Evolutionary conservation across 2,797 vertebrate genomes (phyloP), one percentile per base, ranked within the genome.

Genomic region (Eulemur coronatus): DNA sequence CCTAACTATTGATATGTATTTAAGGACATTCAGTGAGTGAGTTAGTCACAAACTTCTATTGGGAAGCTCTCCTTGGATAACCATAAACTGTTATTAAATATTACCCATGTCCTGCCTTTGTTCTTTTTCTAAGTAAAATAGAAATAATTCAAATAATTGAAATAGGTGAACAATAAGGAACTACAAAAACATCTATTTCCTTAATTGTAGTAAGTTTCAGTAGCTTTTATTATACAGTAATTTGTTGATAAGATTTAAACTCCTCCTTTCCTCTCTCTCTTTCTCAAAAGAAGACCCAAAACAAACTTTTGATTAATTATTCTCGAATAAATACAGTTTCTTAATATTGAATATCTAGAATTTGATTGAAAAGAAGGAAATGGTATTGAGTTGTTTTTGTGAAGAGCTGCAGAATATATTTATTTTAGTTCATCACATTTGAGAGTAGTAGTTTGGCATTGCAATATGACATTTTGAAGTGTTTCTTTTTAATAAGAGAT

Each of bases 221-320:
- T 18, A 67, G n/a, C 18, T 72, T 73, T 61, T 48, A 11, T 50
- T 63, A 33, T 87, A 46, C 55, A 10, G 10, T 75, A 80, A 80
- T 92, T 92, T 70, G 24, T 78, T 95, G 85, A 26, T 89, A 84
- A 69, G 13, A 14, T 78, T 93, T 69, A 91, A 15, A 80, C 22
- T 55, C 30, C 17, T 91, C n/a, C 7, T 26, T 69, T 86, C 12
- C 59, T 73, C 18, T 70, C 0, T 80, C 12, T 81, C 41, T n/a
- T n/a, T 85, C 46, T 48, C 35, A n/a, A 35, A 67, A 43, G 41
- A 67, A 67, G 35, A 41, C 15, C 8, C 5, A 35, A 55, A 93
- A 70, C 52, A 85, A 65, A 88, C 3, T 2, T 91, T 72, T 79
- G 33, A 52, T 84, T 63, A 89, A 20, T 93, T 86, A 22, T 88